A percentile compares a stretch with the other conserved stretches of the same genome.
phyloP scores from a whole-genome alignment of 2,113 vertebrate genomes.

The Leiothrix lutea region DNA sequence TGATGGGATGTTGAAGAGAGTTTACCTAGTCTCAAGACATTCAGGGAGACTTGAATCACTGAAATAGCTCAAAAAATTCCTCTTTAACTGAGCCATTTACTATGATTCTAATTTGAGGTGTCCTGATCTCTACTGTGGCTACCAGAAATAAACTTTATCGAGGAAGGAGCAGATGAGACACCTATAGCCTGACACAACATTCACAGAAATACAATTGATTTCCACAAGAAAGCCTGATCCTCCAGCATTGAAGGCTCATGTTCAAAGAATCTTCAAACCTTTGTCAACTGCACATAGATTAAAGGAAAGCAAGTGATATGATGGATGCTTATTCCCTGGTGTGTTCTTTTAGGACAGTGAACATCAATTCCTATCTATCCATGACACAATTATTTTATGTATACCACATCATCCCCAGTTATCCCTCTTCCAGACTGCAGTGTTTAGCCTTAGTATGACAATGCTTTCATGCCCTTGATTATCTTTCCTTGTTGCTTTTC shows the following conservation, averaged over 20 bases:
- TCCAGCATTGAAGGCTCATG: neutral
- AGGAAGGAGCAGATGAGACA: neutral
- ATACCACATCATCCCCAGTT: neutral
- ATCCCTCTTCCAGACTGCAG: neutral
- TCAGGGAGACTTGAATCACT: neutral
- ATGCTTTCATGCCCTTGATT: neutral
- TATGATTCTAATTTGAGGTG: neutral
- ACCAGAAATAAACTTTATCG: neutral
- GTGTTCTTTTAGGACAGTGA: neutral
- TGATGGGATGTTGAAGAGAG: neutral
- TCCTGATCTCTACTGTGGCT: neutral
- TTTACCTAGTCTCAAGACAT: neutral
- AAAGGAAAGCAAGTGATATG: neutral
- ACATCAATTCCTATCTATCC: neutral
- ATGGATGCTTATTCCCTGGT: neutral
- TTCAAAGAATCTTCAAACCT: neutral
- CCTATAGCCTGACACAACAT: neutral
- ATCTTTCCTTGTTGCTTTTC: neutral
- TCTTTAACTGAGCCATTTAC: neutral
- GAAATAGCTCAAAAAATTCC: neutral
- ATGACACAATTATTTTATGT: neutral
- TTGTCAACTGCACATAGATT: neutral
- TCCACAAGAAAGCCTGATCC: neutral
- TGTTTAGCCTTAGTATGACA: neutral
- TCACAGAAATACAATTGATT: neutral